Conservation (phyloP, 2,888 invertebrate genomes). For the Drosophila flavopinicola region DNA sequence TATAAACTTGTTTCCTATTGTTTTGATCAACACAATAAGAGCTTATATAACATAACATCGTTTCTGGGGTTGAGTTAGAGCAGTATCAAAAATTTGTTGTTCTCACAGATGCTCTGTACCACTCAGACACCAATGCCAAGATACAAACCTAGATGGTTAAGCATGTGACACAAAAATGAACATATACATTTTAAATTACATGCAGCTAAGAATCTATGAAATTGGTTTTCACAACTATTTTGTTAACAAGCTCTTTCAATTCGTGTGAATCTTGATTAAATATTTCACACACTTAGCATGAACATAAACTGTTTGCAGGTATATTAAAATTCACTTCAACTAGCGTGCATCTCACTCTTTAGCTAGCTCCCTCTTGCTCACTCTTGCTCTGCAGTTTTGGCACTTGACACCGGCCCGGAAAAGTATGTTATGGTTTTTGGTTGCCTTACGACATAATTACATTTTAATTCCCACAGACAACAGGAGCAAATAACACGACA, state of each 20-base stretch:
- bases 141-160: too few relatives aligned
- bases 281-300: background rate
- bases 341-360: conserved; percentile 9
- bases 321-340: conserved; percentile 38
- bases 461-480: conserved; percentile 72
- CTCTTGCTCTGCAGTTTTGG: conserved; percentile 2
- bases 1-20: too few relatives aligned
- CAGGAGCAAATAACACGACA: conserved; percentile 57
- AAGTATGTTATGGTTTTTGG: conserved; percentile 50
- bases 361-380: background rate
- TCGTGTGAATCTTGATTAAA: background rate
- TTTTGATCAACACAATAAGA: too few relatives aligned
- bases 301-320: background rate
- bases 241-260: background rate
- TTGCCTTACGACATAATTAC: conserved; percentile 68
- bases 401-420: conserved; percentile 42
- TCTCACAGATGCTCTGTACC: too few relatives aligned
- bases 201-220: too few relatives aligned
- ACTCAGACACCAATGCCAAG: too few relatives aligned
- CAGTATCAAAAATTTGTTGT: too few relatives aligned
- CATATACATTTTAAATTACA: too few relatives aligned
- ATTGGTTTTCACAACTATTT: too few relatives aligned
- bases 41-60: too few relatives aligned
- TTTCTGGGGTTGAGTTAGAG: too few relatives aligned
- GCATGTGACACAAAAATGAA: too few relatives aligned